phyloP scores from a whole-genome alignment of 2,888 invertebrate genomes.

The Pseudococcus jackbeardsleyi region DNA sequence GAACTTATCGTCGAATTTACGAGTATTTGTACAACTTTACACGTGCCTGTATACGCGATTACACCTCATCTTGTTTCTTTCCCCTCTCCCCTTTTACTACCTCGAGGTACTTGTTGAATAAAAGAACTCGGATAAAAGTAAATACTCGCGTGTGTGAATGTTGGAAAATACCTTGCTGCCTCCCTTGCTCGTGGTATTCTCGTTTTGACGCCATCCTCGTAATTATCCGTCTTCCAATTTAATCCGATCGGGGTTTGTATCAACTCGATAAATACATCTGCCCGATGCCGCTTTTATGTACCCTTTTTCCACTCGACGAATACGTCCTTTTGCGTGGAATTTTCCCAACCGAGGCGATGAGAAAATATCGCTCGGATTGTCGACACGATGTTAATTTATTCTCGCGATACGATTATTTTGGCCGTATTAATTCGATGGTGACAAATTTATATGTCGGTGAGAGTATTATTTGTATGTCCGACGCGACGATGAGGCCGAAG shows the following conservation, averaged over 20 bases:
- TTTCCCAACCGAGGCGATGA: neutral
- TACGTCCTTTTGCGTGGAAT: too few species aligned
- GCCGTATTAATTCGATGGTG: neutral
- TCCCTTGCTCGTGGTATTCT: neutral
- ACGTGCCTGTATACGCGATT: conserved; percentile 19
- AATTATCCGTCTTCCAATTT: neutral
- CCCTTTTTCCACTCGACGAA: too few species aligned
- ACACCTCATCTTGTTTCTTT: neutral
- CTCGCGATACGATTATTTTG: neutral
- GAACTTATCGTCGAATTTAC: conserved; percentile 12
- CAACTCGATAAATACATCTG: neutral
- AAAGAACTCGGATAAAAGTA: conserved; percentile 7
- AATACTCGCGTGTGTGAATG: neutral
- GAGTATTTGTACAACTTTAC: conserved; percentile 28
- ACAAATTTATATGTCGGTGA: neutral
- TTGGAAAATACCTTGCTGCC: neutral
- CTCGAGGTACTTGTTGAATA: conserved; percentile 18
- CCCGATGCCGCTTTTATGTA: too few species aligned
- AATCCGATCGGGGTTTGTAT: neutral
- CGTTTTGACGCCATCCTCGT: neutral
- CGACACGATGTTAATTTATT: neutral
- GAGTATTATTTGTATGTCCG: too few species aligned
- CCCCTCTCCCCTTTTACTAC: neutral
- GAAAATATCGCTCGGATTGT: neutral
- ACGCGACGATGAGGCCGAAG: too few species aligned